Conservation (phyloP, 2,888 invertebrate species). For the Xestia ashworthii region DNA sequence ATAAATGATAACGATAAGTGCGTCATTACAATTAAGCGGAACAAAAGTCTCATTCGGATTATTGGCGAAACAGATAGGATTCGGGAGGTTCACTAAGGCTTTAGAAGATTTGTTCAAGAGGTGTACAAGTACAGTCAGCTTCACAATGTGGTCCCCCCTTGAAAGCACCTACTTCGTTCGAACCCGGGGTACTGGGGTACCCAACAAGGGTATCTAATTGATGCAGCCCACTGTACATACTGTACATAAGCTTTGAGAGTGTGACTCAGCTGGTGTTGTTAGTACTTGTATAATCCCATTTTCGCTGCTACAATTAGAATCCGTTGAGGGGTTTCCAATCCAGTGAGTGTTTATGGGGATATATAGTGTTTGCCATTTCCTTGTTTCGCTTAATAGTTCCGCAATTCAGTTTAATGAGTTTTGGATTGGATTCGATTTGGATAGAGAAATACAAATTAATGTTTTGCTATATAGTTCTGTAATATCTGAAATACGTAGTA, state of each 20-base stretch:
- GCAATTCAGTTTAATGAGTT: conserved; percentile 23
- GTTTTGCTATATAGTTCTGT: neutral
- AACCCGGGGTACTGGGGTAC: too few relatives aligned
- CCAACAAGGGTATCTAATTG: too few relatives aligned
- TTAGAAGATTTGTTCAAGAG: conserved; percentile 33
- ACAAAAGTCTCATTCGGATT: neutral
- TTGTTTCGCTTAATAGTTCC: conserved; percentile 19
- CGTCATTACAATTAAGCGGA: neutral
- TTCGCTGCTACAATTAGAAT: conserved; percentile 25
- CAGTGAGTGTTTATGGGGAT: conserved; percentile 10
- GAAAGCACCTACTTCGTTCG: too few relatives aligned
- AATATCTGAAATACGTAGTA: too few relatives aligned
- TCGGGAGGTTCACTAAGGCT: neutral
- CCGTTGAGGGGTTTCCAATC: neutral
- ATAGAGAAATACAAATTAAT: conserved; percentile 13
- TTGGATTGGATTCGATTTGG: conserved; percentile 16
- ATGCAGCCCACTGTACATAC: too few relatives aligned
- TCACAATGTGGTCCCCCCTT: too few relatives aligned
- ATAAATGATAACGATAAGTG: neutral
- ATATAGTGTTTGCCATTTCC: conserved; percentile 11
- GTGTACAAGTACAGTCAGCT: too few relatives aligned
- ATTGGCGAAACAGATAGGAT: neutral
- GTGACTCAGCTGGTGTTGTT: neutral
- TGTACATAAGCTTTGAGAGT: conserved; percentile 4
- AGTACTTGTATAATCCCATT: conserved; percentile 23